Evolutionary conservation across 2,113 vertebrate species (phyloP).

Genomic region (Glaucidium brasilianum): DNA sequence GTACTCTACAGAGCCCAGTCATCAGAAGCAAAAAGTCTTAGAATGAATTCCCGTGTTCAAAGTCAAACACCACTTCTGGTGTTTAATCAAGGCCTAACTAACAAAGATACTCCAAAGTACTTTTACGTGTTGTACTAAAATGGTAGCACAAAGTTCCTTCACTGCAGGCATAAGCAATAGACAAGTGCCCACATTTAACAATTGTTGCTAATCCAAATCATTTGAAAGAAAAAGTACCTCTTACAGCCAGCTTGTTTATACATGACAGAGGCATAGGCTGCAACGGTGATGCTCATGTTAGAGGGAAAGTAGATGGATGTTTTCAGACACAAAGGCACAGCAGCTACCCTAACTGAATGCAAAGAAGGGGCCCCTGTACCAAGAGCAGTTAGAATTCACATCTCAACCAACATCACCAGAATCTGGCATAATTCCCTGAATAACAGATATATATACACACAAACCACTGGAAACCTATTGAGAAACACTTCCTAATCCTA

Average conservation of each 20-base stretch:
- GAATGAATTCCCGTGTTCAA: neutral
- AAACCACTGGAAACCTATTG: neutral
- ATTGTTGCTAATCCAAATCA: neutral
- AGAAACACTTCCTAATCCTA: constrained; percentile 7
- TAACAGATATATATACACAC: neutral
- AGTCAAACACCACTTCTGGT: neutral
- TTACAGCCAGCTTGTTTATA: neutral
- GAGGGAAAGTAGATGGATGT: neutral
- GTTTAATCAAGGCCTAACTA: neutral
- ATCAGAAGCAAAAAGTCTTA: neutral
- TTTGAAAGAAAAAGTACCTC: neutral
- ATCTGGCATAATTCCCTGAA: neutral
- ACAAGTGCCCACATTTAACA: neutral
- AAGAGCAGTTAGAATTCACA: neutral
- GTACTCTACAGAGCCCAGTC: neutral
- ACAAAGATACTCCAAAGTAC: neutral
- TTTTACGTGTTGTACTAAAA: neutral
- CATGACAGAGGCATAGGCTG: neutral
- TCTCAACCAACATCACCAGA: neutral
- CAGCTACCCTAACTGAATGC: neutral
- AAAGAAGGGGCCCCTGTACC: neutral
- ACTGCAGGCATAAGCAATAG: neutral
- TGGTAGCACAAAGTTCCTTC: neutral
- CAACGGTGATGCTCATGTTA: fast-evolving
- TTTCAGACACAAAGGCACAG: neutral